Evolutionary conservation across 2,797 vertebrate species (phyloP).

Genomic region (Esox lucius): DNA sequence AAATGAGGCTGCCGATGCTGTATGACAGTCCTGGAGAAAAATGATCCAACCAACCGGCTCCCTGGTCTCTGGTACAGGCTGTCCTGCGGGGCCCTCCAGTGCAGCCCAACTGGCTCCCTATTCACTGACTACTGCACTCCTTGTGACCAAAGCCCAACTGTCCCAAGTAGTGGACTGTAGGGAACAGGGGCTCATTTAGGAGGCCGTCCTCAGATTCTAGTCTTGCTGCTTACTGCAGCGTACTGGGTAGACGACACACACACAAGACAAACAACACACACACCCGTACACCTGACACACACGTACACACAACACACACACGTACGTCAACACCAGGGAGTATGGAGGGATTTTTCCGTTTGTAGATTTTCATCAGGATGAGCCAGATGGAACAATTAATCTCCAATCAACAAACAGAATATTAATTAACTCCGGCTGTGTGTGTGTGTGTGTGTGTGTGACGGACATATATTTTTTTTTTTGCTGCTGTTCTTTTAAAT

Average conservation of each 20-base stretch:
- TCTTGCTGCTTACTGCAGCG: not conserved
- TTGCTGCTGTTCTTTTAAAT: not conserved
- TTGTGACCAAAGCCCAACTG: constrained; percentile 5
- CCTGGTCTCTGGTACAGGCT: constrained; percentile 49
- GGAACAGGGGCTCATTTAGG: constrained; percentile 41
- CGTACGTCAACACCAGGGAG: not conserved
- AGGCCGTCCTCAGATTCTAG: not conserved
- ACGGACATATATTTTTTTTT: not conserved
- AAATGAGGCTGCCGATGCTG: constrained; percentile 72
- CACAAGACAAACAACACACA: not conserved
- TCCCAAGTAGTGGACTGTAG: constrained; percentile 36
- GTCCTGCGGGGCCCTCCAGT: constrained; percentile 33
- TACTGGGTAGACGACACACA: not conserved
- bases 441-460: no score
- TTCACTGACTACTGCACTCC: not conserved
- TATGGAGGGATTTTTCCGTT: constrained; percentile 29
- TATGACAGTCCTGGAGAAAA: constrained; percentile 75
- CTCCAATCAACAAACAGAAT: constrained; percentile 66
- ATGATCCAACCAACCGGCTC: constrained; percentile 59
- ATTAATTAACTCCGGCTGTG: constrained; percentile 58
- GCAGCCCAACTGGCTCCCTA: not conserved
- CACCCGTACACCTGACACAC: not conserved
- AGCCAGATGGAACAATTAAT: constrained; percentile 89
- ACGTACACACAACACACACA: not conserved
- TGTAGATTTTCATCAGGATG: constrained; percentile 53